Evolutionary conservation across 2,888 invertebrate species (phyloP), one percentile per base, ranked within the genome.

Genomic region (Sarcophaga rosellei): DNA sequence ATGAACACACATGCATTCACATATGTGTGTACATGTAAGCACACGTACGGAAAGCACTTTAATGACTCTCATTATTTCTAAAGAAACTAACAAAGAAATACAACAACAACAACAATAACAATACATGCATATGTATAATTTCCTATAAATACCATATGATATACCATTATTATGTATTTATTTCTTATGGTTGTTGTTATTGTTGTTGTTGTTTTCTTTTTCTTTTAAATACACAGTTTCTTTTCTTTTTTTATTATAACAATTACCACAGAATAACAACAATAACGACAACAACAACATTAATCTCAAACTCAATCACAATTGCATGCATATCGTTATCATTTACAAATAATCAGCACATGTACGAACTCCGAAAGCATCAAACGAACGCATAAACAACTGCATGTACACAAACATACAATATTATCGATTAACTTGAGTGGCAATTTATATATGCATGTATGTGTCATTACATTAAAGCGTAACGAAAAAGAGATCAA

Each of bases 401-500:
- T 35, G 10, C 35, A 35, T 2, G 35, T 25, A 35, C 35, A 4
- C 6, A 35, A 8, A 35, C 35, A 8, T 35, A 35, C 35, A 35
- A 35, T 45, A 76, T 83, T 86, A 86, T 86, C 86, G 86, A 86
- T 86, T 83, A 77, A 74, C 44, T 86, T 73, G 73, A 83, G 83
- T 81, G 72, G 79, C 23, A 81, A 75, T 81, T 78, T 66, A 35
- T 68, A 59, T 72, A 76, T 62, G 1, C 0, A 35, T 25, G 8
- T 35, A 25, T 35, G 10, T 35, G 35, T 2, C 35, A 35, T 35
- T 35, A 35, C 35, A 35, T 8, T 68, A 72, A 80, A 86, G 77
- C 86, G 80, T 69, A 83, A 83, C 83, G 77, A 83, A 86, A 35
- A 83, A 74, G 79, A 81, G 83, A 86, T 83, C 83, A 83, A 83